Conservation (phyloP, 2,113 vertebrate species). For the Sminthopsis crassicaudata region DNA sequence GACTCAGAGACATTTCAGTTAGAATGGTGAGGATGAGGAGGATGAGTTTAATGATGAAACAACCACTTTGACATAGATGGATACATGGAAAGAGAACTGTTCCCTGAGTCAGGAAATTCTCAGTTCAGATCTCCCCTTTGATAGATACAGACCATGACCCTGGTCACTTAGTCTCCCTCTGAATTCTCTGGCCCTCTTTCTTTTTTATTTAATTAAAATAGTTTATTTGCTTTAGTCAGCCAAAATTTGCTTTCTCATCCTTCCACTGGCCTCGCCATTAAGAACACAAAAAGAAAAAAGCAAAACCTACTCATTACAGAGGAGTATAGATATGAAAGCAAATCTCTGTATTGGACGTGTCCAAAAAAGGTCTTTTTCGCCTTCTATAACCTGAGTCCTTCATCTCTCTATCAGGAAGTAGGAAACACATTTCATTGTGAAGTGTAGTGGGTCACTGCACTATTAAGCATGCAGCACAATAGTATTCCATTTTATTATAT, state of each 20-base stretch:
- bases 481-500: background rate
- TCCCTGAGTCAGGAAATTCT: background rate
- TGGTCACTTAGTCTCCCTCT: background rate
- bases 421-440: too few relatives aligned
- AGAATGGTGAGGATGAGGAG: background rate
- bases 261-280: background rate
- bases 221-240: background rate
- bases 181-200: background rate
- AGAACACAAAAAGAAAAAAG: background rate
- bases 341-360: background rate
- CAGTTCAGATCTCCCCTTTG: background rate
- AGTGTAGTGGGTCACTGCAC: too few relatives aligned
- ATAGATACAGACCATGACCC: background rate
- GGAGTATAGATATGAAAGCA: background rate
- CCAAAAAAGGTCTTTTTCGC: background rate
- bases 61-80: background rate
- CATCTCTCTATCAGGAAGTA: too few relatives aligned
- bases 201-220: background rate
- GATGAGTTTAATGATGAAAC: background rate
- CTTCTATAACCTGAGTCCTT: background rate
- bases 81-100: background rate
- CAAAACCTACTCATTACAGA: background rate
- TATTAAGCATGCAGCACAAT: background rate
- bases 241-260: background rate
- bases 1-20: background rate